phyloP scores from a whole-genome alignment of 2,113 vertebrate genomes.

The Lophura nycthemera region DNA sequence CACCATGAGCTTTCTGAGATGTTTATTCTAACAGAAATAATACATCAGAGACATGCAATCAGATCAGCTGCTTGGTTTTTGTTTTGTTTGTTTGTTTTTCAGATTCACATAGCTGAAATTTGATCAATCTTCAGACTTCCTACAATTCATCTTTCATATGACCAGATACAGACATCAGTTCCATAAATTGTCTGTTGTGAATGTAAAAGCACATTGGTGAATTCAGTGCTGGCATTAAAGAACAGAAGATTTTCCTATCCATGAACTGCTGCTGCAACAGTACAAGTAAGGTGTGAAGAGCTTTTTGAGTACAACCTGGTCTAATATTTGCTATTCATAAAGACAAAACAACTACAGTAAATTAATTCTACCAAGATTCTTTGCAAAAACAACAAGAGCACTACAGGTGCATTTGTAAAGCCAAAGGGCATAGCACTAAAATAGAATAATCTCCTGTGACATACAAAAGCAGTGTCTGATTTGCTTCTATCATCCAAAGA shows the following conservation, averaged over 20 bases:
- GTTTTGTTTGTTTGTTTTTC: neutral
- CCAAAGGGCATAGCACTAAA: constrained; percentile 71
- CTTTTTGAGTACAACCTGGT: neutral
- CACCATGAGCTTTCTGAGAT: neutral
- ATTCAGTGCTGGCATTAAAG: neutral
- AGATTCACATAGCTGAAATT: neutral
- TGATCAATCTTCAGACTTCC: neutral
- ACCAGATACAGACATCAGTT: neutral
- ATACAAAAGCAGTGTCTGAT: constrained; percentile 76
- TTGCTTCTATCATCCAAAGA: constrained; percentile 70
- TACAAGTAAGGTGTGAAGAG: neutral
- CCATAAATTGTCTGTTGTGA: neutral
- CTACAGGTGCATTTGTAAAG: constrained; percentile 71
- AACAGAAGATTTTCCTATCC: neutral
- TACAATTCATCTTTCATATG: neutral
- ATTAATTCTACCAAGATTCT: constrained; percentile 60
- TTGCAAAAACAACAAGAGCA: constrained; percentile 49
- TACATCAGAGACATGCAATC: neutral
- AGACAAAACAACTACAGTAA: constrained; percentile 23
- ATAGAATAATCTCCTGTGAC: constrained; percentile 68
- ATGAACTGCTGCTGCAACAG: neutral
- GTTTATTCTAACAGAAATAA: neutral
- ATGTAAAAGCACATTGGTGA: neutral
- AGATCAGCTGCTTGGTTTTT: neutral
- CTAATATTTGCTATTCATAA: constrained; percentile 26